Conservation (phyloP, 2,113 vertebrate species). For the Psilopsiagon aurifrons region DNA sequence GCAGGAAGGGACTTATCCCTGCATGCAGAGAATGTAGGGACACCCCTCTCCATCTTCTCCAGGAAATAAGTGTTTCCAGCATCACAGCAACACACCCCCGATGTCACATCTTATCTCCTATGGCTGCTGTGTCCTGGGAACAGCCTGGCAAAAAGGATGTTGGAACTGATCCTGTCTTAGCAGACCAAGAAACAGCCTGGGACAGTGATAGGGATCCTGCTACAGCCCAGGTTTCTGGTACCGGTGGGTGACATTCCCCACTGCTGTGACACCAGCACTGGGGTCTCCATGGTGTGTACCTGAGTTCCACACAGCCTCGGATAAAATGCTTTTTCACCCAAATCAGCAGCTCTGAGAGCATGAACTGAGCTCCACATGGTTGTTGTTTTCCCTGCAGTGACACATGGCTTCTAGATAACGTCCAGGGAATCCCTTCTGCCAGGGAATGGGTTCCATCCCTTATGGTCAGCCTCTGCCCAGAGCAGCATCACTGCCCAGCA, state of each 20-base stretch:
- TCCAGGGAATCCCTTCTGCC: not conserved
- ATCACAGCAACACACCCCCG: not conserved
- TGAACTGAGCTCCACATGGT: not conserved
- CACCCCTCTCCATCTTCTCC: not conserved
- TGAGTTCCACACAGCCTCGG: not conserved
- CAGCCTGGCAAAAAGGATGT: not conserved
- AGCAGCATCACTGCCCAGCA: not conserved
- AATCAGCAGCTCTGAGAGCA: not conserved
- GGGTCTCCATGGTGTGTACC: not conserved
- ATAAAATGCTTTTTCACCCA: not conserved
- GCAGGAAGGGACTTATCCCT: not conserved
- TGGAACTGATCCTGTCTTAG: not conserved
- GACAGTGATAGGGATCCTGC: not conserved
- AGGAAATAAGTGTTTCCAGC: not conserved
- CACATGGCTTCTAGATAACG: not conserved
- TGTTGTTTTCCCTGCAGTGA: not conserved
- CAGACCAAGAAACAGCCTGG: not conserved
- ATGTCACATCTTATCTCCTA: rapidly evolving
- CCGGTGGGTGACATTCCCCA: not conserved
- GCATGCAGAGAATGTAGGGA: not conserved
- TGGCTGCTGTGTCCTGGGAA: not conserved
- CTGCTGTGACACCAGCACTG: not conserved
- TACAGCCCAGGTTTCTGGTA: not conserved
- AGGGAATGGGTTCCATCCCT: not conserved
- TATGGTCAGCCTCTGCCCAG: not conserved